A percentile compares a stretch with the other conserved stretches of the same genome.
These are phyloP conservation scores for Tachysurus fulvidraco DNA, from an alignment of 2,113 vertebrate genomes.

Conservation along the genomic window DNA sequence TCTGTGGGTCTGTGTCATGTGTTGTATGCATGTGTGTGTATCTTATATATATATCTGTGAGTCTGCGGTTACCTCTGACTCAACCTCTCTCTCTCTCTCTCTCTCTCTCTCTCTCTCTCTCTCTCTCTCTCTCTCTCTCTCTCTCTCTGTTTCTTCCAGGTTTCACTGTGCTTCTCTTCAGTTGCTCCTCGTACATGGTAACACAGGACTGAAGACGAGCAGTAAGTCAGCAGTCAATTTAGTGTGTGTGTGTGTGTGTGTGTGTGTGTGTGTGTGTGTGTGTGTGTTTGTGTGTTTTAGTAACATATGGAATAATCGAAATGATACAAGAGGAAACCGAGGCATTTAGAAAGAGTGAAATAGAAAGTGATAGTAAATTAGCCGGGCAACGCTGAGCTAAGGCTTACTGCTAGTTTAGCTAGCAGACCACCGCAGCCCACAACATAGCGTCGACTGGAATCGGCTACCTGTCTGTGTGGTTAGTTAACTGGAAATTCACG, in stretches of 20 bases:
- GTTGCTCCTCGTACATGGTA: slow-evolving; percentile 70
- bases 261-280: neutral
- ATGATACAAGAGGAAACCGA: neutral
- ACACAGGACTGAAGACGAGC: slow-evolving; percentile 67
- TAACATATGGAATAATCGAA: neutral
- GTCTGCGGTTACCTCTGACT: slow-evolving; percentile 40
- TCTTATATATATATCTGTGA: neutral
- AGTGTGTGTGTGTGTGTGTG: slow-evolving; percentile 2
- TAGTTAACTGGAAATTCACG: slow-evolving; percentile 49
- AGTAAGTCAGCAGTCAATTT: slow-evolving; percentile 57
- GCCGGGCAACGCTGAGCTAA: neutral
- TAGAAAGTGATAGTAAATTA: slow-evolving; percentile 26
- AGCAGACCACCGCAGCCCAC: slow-evolving; percentile 29
- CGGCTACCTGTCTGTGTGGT: slow-evolving; percentile 36
- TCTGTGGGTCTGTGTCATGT: slow-evolving; percentile 21
- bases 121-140: slow-evolving; percentile 49
- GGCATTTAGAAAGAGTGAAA: neutral
- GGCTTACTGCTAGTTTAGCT: neutral
- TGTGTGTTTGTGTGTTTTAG: slow-evolving; percentile 1
- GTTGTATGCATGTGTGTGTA: slow-evolving; percentile 8
- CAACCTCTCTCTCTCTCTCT: slow-evolving; percentile 48
- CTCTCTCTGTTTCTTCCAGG: slow-evolving; percentile 44
- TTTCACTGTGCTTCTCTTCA: slow-evolving; percentile 65
- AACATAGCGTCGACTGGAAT: slow-evolving; percentile 42
- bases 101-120: slow-evolving; percentile 43